A percentile compares a stretch with the other conserved stretches of the same genome.
Conservation (phyloP, 1,140 invertebrate genomes). For the Wiebesia pumilae region DNA sequence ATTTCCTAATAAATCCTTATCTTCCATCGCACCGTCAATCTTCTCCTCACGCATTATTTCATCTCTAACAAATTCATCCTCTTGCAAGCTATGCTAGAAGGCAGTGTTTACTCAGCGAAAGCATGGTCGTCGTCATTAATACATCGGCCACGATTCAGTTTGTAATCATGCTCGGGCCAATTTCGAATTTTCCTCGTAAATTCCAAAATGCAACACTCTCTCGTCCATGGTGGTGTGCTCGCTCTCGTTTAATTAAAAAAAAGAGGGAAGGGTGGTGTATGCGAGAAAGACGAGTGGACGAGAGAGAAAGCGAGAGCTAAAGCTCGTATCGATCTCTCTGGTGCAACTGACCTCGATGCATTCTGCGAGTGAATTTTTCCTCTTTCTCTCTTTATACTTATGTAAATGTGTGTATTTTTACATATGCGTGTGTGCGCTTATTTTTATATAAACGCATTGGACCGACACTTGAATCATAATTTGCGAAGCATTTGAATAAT, state of each 20-base stretch:
- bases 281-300: background rate
- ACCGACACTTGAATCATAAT: constrained; percentile 29
- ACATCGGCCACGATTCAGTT: constrained; percentile 6
- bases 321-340: constrained; percentile 20
- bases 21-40: background rate
- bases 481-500: background rate
- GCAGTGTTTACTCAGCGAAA: background rate
- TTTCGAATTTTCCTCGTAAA: constrained; percentile 41
- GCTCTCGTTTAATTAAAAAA: constrained; percentile 35
- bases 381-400: background rate
- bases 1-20: background rate
- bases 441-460: background rate
- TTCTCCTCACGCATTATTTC: background rate
- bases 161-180: constrained; percentile 30
- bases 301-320: background rate
- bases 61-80: constrained; percentile 16
- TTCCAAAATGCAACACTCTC: constrained; percentile 20
- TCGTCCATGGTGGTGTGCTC: background rate
- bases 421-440: background rate
- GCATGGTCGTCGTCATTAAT: constrained; percentile 29
- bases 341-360: constrained; percentile 35
- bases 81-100: background rate
- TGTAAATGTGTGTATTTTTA: background rate
- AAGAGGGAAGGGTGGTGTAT: background rate
- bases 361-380: constrained; percentile 1